Base-by-base conservation (phyloP, 2,888 invertebrate genomes). In the Melinopterus prodromus region DNA sequence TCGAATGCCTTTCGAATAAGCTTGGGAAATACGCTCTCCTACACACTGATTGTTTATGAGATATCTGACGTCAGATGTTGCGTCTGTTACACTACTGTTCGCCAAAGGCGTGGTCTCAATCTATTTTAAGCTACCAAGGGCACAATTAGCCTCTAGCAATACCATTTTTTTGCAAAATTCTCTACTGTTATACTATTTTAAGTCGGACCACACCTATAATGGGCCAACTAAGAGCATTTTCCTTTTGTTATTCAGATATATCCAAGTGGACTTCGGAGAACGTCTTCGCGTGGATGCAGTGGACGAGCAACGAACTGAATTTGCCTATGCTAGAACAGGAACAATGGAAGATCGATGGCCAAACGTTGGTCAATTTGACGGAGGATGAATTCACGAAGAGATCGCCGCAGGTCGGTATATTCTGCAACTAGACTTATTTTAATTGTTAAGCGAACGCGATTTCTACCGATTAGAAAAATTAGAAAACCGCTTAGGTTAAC, bases 221-320 rank as follows among this genome's bases (percentile, higher is more conserved):
- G 36, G 16, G 16, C 15, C 26, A 26, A 53, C 12, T 53, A 36
- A 70, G 26, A 16, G 12, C 69, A 71, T 16, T 26, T 70, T 37
- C 15, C 53, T 82, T 79, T 83, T 81, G 84, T 76, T 80, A 90
- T 90, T 6, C 90, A 98, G 98, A 98, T 92, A 98, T 98, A 83
- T 92, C 93, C 87, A 93, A 94, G 85, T 98, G 98, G 98, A 95
- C 94, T 85, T 91, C 93, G 15, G 92, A 93, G 81, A 95, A 98
- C 88, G 97, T 97, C 76, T 94, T 95, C 83, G 93, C 96, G 26
- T 98, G 98, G 98, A 92, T 98, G 81, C 93, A 95, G 88, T 97
- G 96, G 93, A 97, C 96, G 85, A 92, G 95, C 81, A 92, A 94
- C 86, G 96, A 97, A 88, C 95, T 95, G 89, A 93, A 94, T 84